Percentiles rank a stretch among this genome's conserved stretches.
Conservation (phyloP, 53 echinoderm and acorn worm species). For the Paracentrotus lividus region DNA sequence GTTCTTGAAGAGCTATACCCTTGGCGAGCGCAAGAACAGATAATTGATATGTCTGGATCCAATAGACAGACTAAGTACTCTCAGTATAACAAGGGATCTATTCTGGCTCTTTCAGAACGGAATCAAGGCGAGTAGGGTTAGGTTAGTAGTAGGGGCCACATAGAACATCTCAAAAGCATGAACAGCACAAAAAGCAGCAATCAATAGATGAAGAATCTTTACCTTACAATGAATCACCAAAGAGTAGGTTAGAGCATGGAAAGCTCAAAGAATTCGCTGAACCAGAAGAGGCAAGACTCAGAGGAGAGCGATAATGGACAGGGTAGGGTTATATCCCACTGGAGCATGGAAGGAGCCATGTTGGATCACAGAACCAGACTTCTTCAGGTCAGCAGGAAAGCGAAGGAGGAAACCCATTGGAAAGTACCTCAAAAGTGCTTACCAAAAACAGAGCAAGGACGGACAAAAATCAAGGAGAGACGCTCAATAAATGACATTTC, state of each 20-base stretch:
- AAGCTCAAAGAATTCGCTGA: constrained; percentile 55
- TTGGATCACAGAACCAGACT: neutral
- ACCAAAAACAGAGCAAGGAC: constrained; percentile 61
- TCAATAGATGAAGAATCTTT: constrained; percentile 20
- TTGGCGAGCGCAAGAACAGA: constrained; percentile 68
- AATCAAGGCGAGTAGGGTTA: neutral
- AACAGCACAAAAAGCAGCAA: constrained; percentile 35
- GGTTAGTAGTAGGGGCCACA: no score
- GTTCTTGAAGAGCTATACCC: constrained; percentile 67
- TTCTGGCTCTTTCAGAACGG: constrained; percentile 4
- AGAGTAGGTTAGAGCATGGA: constrained; percentile 41
- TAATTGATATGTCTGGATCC: constrained; percentile 64
- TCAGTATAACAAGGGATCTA: constrained; percentile 36
- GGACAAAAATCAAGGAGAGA: constrained; percentile 14
- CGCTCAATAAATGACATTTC: neutral
- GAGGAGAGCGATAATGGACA: constrained; percentile 35
- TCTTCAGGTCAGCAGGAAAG: neutral
- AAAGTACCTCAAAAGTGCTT: constrained; percentile 70
- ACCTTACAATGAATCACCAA: neutral
- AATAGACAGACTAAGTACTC: constrained; percentile 64
- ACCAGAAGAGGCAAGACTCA: neutral
- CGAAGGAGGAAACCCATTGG: constrained; percentile 54
- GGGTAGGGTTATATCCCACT: constrained; percentile 58
- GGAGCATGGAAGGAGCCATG: constrained; percentile 62
- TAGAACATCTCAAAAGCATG: neutral